Conservation (phyloP, 2,888 invertebrate genomes). For the Cephus pygmeus region DNA sequence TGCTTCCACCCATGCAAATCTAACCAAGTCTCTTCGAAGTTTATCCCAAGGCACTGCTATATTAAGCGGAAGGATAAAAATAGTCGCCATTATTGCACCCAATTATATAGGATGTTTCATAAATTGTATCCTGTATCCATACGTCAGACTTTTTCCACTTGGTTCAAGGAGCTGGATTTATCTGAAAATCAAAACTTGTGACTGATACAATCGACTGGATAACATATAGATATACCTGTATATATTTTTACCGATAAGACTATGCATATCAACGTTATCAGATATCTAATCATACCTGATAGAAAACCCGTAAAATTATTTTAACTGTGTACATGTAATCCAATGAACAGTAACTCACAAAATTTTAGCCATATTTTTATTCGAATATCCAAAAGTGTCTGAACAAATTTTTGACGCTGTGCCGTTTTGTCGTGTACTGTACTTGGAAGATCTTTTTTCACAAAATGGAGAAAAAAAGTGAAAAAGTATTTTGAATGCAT, state of each 20-base stretch:
- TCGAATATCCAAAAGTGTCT: not conserved
- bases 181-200: not conserved
- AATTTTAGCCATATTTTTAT: not conserved
- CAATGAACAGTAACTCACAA: not conserved
- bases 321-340: too few relatives aligned
- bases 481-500: not conserved
- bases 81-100: not conserved
- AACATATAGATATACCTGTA: not conserved
- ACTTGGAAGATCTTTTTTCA: not conserved
- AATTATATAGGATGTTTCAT: not conserved
- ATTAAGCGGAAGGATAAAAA: not conserved
- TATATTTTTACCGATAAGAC: not conserved
- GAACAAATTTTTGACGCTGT: not conserved
- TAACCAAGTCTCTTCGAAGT: not conserved
- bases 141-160: not conserved
- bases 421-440: not conserved
- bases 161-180: not conserved
- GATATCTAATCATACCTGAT: not conserved
- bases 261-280: not conserved
- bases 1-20: not conserved
- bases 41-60: not conserved
- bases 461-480: not conserved
- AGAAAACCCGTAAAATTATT: not conserved
- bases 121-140: not conserved
- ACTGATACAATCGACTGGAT: not conserved